Conservation (phyloP, 2,113 vertebrate genomes). For the Passer montanus region DNA sequence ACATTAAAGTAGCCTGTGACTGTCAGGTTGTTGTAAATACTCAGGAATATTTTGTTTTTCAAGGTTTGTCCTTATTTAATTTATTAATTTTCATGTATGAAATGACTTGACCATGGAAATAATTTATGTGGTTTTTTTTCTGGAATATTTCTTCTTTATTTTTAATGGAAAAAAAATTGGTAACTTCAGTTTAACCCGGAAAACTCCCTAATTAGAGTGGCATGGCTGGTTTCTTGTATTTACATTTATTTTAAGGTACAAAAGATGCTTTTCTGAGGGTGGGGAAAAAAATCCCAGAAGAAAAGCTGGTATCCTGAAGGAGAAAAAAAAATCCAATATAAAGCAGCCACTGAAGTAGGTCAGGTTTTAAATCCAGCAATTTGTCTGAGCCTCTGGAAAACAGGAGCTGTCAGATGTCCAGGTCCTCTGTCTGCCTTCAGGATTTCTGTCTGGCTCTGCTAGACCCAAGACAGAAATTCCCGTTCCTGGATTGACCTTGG, state of each 20-base stretch:
- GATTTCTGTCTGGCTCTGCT: background rate
- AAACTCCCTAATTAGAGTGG: background rate
- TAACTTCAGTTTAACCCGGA: background rate
- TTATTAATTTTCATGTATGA: background rate
- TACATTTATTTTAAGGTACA: background rate
- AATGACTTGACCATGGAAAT: rapidly evolving
- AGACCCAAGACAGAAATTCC: background rate
- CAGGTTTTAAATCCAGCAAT: background rate
- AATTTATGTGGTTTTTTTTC: background rate
- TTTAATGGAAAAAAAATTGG: background rate
- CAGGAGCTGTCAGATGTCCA: background rate
- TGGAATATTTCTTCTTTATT: background rate
- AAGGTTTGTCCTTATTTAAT: background rate
- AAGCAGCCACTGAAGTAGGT: background rate
- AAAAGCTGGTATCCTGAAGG: background rate
- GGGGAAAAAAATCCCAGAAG: background rate
- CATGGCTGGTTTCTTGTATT: background rate
- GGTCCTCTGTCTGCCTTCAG: background rate
- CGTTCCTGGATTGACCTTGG: background rate
- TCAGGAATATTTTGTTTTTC: background rate
- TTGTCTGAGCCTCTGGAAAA: background rate
- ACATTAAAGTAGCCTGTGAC: background rate
- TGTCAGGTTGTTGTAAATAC: background rate
- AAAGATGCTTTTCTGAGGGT: background rate
- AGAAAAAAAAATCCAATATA: background rate